Base-by-base conservation (phyloP, 2,113 vertebrate genomes). In the Centropus bengalensis region DNA sequence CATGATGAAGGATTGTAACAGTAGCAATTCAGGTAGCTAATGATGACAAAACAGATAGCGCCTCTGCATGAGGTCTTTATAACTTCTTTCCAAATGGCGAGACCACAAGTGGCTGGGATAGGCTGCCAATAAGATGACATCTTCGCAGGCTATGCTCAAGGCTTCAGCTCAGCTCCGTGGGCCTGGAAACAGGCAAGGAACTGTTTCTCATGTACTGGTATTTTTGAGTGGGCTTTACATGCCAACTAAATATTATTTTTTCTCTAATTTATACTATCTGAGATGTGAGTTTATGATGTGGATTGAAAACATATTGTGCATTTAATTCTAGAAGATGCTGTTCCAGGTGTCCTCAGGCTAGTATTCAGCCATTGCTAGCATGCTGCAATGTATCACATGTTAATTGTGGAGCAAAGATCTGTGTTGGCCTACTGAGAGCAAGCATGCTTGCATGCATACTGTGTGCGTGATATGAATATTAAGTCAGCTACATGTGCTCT, bases 391-490 rank as follows among this genome's bases (percentile, higher is more conserved):
- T 90, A 89, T 74, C 38, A 63, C 28, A 78, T 85, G 32, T 36
- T 92, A 81, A 87, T 92, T 96, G 89, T 91, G 74, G 80, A 93
- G 36, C 6, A 69, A 88, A 80, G 33, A 67, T 52, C 16, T 52
- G 21, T 30, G 30, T 77, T 1, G 7, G 58, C n/a, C 42, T 70
- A 28, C n/a, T 9, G 75, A 51, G 7, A 71, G 12, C 54, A 71
- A 59, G 47, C 14, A 10, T 6, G 10, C 24, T 74, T 52, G 28
- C 27, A n/a, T 16, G 26, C 16, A 22, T 47, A n/a, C 12, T 69
- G 42, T 10, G 36, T 62, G 55, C 59, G 38, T 20, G 1, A 8
- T 12, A 45, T 9, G n/a, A 52, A 38, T 27, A 59, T 17, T 64
- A 32, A 75, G 60, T 40, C 36, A 58, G 47, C 55, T 45, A 75